phyloP scores from a whole-genome alignment of 2,797 vertebrate genomes.

The Pangasius mekongensis region DNA sequence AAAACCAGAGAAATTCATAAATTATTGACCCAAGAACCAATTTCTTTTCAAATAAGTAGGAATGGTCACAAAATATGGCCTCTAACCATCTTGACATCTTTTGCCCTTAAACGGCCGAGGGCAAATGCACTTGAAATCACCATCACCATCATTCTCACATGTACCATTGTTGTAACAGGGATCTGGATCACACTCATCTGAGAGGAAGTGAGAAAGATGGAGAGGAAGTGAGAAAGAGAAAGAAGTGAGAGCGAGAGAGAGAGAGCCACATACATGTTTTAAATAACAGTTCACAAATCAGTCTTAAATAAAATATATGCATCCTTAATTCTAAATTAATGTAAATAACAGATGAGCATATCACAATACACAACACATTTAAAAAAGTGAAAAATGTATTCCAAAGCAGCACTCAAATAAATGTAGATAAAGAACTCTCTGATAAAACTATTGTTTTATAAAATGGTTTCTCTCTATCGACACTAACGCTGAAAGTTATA shows the following conservation, averaged over 20 bases:
- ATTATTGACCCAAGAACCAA: not conserved
- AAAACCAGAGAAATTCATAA: slow-evolving; percentile 16
- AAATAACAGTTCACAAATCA: not conserved
- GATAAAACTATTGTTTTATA: too few species aligned
- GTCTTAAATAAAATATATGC: not conserved
- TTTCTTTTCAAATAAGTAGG: not conserved
- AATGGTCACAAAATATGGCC: not conserved
- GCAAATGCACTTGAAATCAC: slow-evolving; percentile 63
- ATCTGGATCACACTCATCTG: slow-evolving; percentile 63
- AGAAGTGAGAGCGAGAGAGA: not conserved
- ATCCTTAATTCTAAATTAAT: not conserved
- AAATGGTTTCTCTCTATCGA: too few species aligned
- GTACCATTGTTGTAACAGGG: slow-evolving; percentile 68
- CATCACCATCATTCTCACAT: slow-evolving; percentile 32
- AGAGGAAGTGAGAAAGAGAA: not conserved
- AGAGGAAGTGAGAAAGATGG: not conserved
- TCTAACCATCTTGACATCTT: slow-evolving; percentile 67
- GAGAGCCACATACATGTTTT: not conserved
- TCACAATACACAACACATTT: too few species aligned
- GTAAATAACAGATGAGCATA: too few species aligned
- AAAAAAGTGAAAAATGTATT: too few species aligned
- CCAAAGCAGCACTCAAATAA: too few species aligned
- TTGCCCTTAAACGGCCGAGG: slow-evolving; percentile 64
- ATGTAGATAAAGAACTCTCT: too few species aligned
- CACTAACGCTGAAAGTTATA: too few species aligned